phyloP scores from a whole-genome alignment of 92 coral and sea anemone genomes.

The Heteractis magnifica region DNA sequence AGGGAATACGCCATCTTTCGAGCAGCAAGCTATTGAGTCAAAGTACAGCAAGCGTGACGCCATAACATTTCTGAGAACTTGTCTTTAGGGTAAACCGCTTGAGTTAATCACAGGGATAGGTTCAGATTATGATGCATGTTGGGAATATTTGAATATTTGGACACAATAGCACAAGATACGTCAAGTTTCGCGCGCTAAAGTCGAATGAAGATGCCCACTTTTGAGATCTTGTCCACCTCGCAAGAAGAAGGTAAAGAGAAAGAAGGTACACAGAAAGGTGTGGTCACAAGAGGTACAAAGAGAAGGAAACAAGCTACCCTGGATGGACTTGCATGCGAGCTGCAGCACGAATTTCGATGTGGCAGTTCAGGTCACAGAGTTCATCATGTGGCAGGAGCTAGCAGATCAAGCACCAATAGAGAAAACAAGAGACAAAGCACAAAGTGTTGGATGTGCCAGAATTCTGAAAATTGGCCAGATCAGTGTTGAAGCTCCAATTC shows the following conservation, averaged over 20 bases:
- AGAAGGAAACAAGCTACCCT: too few relatives aligned
- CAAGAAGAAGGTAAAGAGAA: too few relatives aligned
- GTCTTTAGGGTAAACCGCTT: constrained; percentile 52
- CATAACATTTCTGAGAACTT: constrained; percentile 43
- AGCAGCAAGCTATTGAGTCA: constrained; percentile 56
- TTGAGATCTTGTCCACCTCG: too few relatives aligned
- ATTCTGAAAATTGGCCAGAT: constrained; percentile 45
- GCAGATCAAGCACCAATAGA: background rate
- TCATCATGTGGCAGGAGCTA: too few relatives aligned
- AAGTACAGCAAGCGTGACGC: constrained; percentile 50
- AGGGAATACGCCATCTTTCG: constrained; percentile 51
- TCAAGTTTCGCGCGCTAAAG: constrained; percentile 43
- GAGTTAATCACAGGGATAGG: background rate
- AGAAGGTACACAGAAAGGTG: too few relatives aligned
- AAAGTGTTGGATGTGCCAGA: constrained; percentile 52
- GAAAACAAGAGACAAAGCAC: background rate
- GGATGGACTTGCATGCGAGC: too few relatives aligned
- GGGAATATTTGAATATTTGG: constrained; percentile 50
- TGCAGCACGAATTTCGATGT: too few relatives aligned
- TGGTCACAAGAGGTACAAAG: too few relatives aligned
- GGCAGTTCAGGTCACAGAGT: too few relatives aligned
- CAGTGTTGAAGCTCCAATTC: constrained; percentile 37
- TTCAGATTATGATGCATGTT: constrained; percentile 50
- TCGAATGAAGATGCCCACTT: too few relatives aligned
- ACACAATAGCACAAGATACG: constrained; percentile 61